Evolutionary conservation across 2,888 invertebrate genomes (phyloP), one percentile per base, ranked within the genome.

Genomic region (Luperina testacea): DNA sequence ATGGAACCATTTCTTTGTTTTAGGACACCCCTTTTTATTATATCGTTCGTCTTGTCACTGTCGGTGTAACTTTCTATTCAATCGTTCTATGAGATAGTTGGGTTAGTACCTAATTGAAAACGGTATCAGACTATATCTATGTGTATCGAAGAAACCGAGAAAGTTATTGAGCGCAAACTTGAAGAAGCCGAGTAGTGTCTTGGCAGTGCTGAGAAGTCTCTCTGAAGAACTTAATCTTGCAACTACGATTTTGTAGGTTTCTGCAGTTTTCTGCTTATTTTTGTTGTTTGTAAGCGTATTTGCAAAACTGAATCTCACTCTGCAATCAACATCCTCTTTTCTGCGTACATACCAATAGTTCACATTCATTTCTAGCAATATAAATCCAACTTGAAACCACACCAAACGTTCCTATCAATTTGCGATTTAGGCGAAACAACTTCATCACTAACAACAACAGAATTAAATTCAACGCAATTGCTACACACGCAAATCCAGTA

Each of bases 21-120:
- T 87, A 86, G 75, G 67, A 80, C 71, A 87, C n/a, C 75, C 82
- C 72, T 80, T 86, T 81, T 79, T 80, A 83, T 79, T 80, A 83
- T 72, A 70, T 71, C 77, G 61, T 78, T 68, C 69, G 48, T 69
- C 69, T 75, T 85, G 71, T 75, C 72, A 57, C 53, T 72, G 64
- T 48, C 51, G 24, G 59, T 74, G 20, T 67, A 48, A 81, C 61
- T 17, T 17, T 72, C 72, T 73, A 15, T 76, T 63, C 42, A 82
- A 85, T 76, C 63, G 11, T 69, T 27, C 15, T 48, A 32, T 15
- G 13, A 68, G 75, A 82, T 82, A 72, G 70, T 71, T 65, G 51
- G 24, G 67, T 74, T 59, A 71, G 74, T 63, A 80, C 61, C 45
- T 75, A 57, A 65, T 81, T 74, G 53, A 51, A 72, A 74, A 70